A percentile compares a stretch with the other conserved stretches of the same genome.
phyloP scores from a whole-genome alignment of 2,113 vertebrate species.

The Xenopus borealis region DNA sequence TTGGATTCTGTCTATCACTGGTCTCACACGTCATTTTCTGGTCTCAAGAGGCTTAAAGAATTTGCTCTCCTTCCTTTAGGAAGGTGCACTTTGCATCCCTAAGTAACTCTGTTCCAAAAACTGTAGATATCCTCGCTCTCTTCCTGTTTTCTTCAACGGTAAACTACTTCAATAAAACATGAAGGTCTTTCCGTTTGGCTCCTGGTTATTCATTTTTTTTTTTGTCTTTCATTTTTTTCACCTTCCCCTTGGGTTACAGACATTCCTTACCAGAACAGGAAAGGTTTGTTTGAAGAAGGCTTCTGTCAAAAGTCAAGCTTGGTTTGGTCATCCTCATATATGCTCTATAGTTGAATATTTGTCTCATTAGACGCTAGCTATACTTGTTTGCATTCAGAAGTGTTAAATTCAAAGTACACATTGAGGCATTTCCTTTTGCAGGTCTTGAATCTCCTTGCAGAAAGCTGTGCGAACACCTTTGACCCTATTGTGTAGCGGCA shows the following conservation, averaged over 20 bases:
- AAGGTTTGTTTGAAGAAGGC: constrained; percentile 21
- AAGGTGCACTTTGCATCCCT: constrained; percentile 28
- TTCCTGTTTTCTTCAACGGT: constrained; percentile 41
- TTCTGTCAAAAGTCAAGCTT: neutral
- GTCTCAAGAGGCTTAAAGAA: constrained; percentile 31
- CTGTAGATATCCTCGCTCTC: constrained; percentile 30
- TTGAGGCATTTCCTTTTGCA: constrained; percentile 18
- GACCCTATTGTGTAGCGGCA: constrained; percentile 12
- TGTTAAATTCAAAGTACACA: constrained; percentile 8
- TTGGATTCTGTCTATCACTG: constrained; percentile 8
- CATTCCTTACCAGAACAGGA: constrained; percentile 20
- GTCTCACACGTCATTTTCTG: constrained; percentile 18
- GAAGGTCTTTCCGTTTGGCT: constrained; percentile 10
- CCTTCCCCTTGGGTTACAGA: constrained; percentile 9
- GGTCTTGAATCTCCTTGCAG: constrained; percentile 17
- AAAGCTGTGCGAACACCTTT: constrained; percentile 33
- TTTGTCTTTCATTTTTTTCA: constrained; percentile 11
- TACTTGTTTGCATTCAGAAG: neutral
- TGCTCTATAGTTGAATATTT: constrained; percentile 10
- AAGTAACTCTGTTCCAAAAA: constrained; percentile 28
- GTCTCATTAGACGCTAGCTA: neutral
- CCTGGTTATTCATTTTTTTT: constrained; percentile 5
- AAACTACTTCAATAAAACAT: constrained; percentile 36
- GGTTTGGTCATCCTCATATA: neutral
- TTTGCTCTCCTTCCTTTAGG: constrained; percentile 31